A percentile compares a stretch with the other conserved stretches of the same genome.
Conservation (phyloP, 2,113 vertebrate species). For the Rhombomys opimus region DNA sequence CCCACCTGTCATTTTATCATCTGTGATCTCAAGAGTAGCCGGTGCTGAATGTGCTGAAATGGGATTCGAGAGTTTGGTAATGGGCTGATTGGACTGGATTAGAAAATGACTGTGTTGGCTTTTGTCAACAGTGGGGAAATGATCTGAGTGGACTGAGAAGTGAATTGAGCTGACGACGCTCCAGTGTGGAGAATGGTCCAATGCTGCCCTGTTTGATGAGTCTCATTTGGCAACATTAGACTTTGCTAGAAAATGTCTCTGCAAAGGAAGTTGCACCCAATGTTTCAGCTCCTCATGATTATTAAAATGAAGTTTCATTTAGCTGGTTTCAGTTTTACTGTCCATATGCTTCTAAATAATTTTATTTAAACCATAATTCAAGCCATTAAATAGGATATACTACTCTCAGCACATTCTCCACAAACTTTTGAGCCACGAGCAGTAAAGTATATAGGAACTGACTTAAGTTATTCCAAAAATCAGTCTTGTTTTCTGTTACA, state of each 20-base stretch:
- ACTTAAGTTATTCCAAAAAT: constrained; percentile 35
- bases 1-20: constrained; percentile 33
- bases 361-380: constrained; percentile 54
- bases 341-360: not conserved
- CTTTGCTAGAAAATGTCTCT: constrained; percentile 48
- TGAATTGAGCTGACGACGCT: constrained; percentile 51
- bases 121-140: constrained; percentile 71
- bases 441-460: constrained; percentile 7
- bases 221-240: constrained; percentile 53
- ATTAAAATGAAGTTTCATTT: constrained; percentile 67
- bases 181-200: constrained; percentile 23
- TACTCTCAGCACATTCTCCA: constrained; percentile 35
- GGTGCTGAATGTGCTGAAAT: constrained; percentile 53
- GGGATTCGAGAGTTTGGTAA: constrained; percentile 51
- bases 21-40: constrained; percentile 39
- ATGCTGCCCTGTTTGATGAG: constrained; percentile 38
- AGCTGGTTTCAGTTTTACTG: constrained; percentile 65
- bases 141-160: constrained; percentile 21
- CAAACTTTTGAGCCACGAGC: constrained; percentile 1
- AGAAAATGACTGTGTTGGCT: constrained; percentile 51
- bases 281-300: constrained; percentile 46
- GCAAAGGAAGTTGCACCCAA: constrained; percentile 62
- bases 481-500: not conserved
- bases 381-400: constrained; percentile 33
- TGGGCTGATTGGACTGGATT: constrained; percentile 66